Percentiles rank a stretch among this genome's conserved stretches.
phyloP scores from a whole-genome alignment of 1,140 invertebrate genomes.

The Pentalonia nigronervosa region DNA sequence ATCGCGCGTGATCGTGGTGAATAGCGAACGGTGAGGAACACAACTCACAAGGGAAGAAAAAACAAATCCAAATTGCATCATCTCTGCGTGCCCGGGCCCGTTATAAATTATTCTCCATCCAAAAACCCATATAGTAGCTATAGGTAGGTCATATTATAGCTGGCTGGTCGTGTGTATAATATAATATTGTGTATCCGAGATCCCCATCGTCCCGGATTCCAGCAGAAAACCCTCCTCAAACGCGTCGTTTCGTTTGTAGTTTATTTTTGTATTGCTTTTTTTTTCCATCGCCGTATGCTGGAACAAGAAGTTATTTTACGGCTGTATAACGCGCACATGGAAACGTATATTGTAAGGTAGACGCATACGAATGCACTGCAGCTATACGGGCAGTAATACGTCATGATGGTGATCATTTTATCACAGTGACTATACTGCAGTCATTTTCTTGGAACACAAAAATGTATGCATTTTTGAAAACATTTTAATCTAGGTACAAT shows the following conservation, averaged over 20 bases:
- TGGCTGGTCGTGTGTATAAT: not conserved
- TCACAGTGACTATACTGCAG: no score
- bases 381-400: no score
- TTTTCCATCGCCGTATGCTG: not conserved
- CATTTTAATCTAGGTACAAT: no score
- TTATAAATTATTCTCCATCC: not conserved
- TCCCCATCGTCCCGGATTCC: not conserved
- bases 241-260: not conserved
- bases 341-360: not conserved
- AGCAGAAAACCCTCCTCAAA: not conserved
- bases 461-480: no score
- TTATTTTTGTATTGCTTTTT: not conserved
- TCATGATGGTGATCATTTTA: no score
- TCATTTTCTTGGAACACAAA: no score
- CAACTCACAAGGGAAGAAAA: not conserved
- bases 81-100: not conserved
- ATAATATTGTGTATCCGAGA: not conserved
- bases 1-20: not conserved
- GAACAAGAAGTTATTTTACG: not conserved
- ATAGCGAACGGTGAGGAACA: not conserved
- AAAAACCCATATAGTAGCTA: not conserved
- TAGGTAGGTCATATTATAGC: not conserved
- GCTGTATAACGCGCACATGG: not conserved
- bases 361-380: no score
- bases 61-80: not conserved